Evolutionary conservation across 2,888 invertebrate species (phyloP), one percentile per base, ranked within the genome.

Genomic region (Morpho deidamia): DNA sequence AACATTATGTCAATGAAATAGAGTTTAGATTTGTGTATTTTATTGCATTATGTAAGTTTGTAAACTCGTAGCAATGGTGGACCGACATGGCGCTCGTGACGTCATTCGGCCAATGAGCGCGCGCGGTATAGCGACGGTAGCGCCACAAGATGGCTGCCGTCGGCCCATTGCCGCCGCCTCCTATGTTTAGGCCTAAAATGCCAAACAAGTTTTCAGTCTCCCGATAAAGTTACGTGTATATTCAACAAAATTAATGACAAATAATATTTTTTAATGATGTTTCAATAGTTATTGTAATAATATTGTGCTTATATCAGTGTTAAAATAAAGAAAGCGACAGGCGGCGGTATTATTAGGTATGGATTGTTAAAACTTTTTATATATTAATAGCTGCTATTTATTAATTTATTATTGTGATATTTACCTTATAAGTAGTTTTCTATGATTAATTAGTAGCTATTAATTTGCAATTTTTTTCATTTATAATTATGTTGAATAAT

Each of bases 111-210:
- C 88, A 88, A 88, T 88, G 81, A 83, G 84, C 82, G 78, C 70
- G 56, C 64, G 56, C 71, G 74, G 68, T 68, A 72, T 8, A 43
- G 81, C 86, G 87, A 87, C 77, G 70, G 76, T 76, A 86, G 87
- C 88, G 88, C 86, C 87, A 84, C 88, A 87, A 89, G 72, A 89
- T 88, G 89, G 88, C 89, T 74, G 84, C 85, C 86, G 83, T 67
- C 83, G 81, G 81, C 65, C 72, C 65, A 59, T 71, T 71, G 79
- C 83, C 83, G 85, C 79, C 86, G 87, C 86, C 78, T 69, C 76
- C 74, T 74, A 76, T 78, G 80, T 84, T 86, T 88, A 89, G 89
- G 89, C 89, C 89, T 88, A 89, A 42, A 75, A 78, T 70, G 72
- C 70, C 69, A 71, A 66, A 70, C 69, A 67, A 73, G 72, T 74